A percentile compares a stretch with the other conserved stretches of the same genome.
Evolutionary conservation across 1,140 invertebrate species (phyloP).

Genomic region (Solenopsis invicta): DNA sequence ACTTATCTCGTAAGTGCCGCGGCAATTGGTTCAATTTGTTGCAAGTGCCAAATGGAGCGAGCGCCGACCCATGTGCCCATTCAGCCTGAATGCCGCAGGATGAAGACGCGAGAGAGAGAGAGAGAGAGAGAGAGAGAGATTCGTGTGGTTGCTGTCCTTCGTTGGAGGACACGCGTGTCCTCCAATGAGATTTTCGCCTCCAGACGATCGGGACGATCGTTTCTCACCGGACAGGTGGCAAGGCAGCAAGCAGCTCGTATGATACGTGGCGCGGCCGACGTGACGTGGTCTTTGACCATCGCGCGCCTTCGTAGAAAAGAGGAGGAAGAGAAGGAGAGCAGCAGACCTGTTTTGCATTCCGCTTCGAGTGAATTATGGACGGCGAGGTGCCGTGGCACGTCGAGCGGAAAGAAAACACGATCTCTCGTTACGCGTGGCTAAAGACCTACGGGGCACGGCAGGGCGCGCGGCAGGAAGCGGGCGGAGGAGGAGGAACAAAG

Average conservation of each 20-base stretch:
- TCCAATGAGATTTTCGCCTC: background rate
- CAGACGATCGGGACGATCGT: background rate
- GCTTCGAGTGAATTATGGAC: slow-evolving; percentile 66
- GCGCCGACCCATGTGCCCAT: slow-evolving; percentile 39
- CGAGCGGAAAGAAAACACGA: slow-evolving; percentile 76
- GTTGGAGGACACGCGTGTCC: slow-evolving; percentile 26
- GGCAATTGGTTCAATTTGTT: slow-evolving; percentile 74
- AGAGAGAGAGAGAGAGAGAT: no score
- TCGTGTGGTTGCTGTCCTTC: slow-evolving; percentile 7
- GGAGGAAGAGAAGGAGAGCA: background rate
- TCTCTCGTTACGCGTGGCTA: slow-evolving; percentile 78
- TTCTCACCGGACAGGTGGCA: background rate
- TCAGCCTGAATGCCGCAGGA: slow-evolving; percentile 49
- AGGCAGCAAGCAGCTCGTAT: no score
- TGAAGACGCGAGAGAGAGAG: slow-evolving; percentile 42
- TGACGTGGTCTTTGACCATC: slow-evolving; percentile 52
- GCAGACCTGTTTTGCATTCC: slow-evolving; percentile 68
- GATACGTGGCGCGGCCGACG: background rate
- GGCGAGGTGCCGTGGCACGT: slow-evolving; percentile 56
- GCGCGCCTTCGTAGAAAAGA: slow-evolving; percentile 23
- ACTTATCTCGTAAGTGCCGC: slow-evolving; percentile 67
- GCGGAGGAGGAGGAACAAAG: slow-evolving; percentile 53
- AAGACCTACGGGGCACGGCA: slow-evolving; percentile 24
- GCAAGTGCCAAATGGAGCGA: slow-evolving; percentile 45
- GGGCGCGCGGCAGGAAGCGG: background rate